A percentile compares a stretch with the other conserved stretches of the same genome.
Evolutionary conservation across 2,113 vertebrate genomes (phyloP).

Genomic region (Lycocorax pyrrhopterus): DNA sequence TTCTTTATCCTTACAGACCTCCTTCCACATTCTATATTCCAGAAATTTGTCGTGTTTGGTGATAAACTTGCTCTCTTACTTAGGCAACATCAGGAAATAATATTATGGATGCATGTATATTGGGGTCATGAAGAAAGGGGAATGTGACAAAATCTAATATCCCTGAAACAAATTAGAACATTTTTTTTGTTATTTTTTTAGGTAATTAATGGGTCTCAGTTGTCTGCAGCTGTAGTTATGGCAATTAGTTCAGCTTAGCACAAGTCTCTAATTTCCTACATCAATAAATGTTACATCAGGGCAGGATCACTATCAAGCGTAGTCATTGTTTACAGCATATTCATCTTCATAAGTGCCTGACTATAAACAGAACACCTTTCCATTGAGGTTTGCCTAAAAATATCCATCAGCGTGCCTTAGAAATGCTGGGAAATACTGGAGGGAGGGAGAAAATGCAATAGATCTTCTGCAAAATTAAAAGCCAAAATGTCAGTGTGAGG

Average conservation of each 20-base stretch:
- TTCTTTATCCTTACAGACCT: not conserved
- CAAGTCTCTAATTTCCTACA: slow-evolving; percentile 47
- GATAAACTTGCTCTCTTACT: not conserved
- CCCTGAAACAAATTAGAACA: not conserved
- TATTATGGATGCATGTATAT: not conserved
- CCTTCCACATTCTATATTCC: not conserved
- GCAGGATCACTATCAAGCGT: not conserved
- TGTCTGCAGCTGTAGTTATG: not conserved
- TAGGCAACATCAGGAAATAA: not conserved
- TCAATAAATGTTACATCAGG: slow-evolving; percentile 26
- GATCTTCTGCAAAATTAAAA: not conserved
- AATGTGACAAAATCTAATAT: not conserved
- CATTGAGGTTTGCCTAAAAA: slow-evolving; percentile 10
- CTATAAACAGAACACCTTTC: slow-evolving; percentile 31
- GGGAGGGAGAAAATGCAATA: not conserved
- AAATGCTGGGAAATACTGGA: not conserved
- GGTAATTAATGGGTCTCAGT: not conserved
- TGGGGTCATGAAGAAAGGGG: not conserved
- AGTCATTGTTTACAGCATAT: slow-evolving; percentile 53
- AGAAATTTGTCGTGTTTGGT: not conserved
- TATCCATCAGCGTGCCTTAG: not conserved
- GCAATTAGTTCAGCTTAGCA: slow-evolving; percentile 43
- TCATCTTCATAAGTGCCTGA: slow-evolving; percentile 41
- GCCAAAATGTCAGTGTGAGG: not conserved
- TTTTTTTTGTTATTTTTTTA: not conserved